Base-by-base conservation (phyloP, 2,113 vertebrate genomes). In the Oryzias javanicus region DNA sequence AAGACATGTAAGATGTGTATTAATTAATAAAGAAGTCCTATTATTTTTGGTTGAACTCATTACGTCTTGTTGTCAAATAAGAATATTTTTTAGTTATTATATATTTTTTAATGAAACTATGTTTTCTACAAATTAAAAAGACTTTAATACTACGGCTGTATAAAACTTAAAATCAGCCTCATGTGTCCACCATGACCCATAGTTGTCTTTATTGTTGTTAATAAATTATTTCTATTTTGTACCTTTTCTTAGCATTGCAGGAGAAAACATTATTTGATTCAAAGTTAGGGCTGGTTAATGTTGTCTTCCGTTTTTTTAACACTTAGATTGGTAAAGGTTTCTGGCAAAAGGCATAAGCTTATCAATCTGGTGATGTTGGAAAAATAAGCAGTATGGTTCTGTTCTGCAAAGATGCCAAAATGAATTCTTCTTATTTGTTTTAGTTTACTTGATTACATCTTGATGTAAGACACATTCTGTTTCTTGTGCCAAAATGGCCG, bases 381-480 rank as follows among this genome's bases (percentile, higher is more conserved):
- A 52, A 55, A 72, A 59, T n/a, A 46, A 59, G 35, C 40, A 59
- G 1, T 47, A 64, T 46, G 49, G 35, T 17, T 59, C 61, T 55
- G 51, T 25, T 16, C 18, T 17, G 40, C 44, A 14, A 29, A 2
- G 22, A 49, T 58, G 55, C 59, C 72, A 64, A 68, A 49, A 61
- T 20, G 47, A 55, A 46, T 52, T 67, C 18, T 41, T 42, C 25
- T 49, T 61, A 19, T 66, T 65, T 59, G 51, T 20, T 49, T 25
- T 25, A 56, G 47, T 29, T 54, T 18, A n/a, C 6, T 45, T 12
- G 41, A 45, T 62, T 15, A 52, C 49, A 69, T 76, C 45, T 48
- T 41, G 25, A 72, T 45, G 40, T n/a, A 27, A 52, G 60, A 64
- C 57, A 54, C 20, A 80, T 41, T 51, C 71, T 56, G 27, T 55